These are phyloP conservation scores for Coracopsis vasa DNA, from an alignment of 2,113 vertebrate genomes.

Conservation along the genomic window DNA sequence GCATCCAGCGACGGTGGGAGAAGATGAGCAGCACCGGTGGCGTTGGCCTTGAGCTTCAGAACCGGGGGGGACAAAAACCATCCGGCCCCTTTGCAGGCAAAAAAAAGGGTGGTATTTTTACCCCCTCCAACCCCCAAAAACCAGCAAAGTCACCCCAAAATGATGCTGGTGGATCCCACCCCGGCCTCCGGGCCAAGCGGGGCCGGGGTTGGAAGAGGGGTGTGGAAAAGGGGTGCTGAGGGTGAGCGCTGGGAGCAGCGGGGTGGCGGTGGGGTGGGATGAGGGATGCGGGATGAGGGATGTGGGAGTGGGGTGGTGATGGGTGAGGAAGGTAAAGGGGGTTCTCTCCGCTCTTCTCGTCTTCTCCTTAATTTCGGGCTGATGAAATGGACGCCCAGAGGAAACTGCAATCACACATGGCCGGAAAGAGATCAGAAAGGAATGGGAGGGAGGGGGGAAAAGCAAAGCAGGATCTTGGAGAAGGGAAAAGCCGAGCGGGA, in stretches of 20 bases:
- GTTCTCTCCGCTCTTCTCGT: background rate
- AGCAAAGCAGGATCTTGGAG: conserved; percentile 30
- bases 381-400: conserved; percentile 66
- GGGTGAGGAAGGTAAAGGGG: background rate
- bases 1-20: background rate
- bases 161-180: background rate
- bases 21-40: background rate
- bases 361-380: conserved; percentile 12
- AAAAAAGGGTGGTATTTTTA: background rate
- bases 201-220: background rate
- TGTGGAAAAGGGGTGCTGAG: background rate
- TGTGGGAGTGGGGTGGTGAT: background rate
- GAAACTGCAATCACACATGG: conserved; percentile 75
- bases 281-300: background rate
- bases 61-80: background rate
- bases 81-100: background rate
- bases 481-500: background rate
- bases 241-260: background rate
- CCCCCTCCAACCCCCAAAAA: background rate
- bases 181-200: background rate
- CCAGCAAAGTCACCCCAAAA: background rate
- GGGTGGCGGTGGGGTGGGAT: background rate
- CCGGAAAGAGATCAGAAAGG: conserved; percentile 79
- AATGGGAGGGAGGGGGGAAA: background rate
- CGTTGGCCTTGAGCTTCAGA: background rate